Conservation (phyloP, 2,888 invertebrate species). For the Strigamia maritima region DNA sequence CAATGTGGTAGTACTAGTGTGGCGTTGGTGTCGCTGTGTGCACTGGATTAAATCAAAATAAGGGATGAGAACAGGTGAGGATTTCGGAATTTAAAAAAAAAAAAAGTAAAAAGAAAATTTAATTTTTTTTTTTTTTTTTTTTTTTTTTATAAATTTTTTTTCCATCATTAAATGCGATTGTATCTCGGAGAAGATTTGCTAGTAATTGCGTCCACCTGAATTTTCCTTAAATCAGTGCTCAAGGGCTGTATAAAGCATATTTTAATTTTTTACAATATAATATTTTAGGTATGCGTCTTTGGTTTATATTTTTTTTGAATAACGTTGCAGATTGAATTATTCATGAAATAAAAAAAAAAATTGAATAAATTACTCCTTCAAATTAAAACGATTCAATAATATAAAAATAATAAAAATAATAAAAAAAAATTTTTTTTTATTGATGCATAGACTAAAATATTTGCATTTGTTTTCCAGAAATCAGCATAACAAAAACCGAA, state of each 20-base stretch:
- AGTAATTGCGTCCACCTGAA: conserved; percentile 1
- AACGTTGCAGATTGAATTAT: neutral
- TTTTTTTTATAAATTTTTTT: neutral
- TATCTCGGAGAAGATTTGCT: neutral
- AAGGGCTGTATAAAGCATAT: neutral
- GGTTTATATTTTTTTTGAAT: neutral
- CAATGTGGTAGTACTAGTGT: neutral
- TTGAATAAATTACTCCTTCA: neutral
- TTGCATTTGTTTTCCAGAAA: neutral
- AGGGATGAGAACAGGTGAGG: conserved; percentile 14
- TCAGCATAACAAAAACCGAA: neutral
- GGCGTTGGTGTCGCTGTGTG: neutral
- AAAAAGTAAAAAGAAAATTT: neutral
- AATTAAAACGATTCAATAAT: too few species aligned
- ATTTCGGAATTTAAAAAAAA: neutral
- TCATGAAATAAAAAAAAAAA: neutral
- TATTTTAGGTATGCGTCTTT: neutral
- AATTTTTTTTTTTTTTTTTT: too few species aligned
- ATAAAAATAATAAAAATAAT: too few species aligned
- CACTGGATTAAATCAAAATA: neutral
- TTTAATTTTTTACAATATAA: neutral
- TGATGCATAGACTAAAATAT: too few species aligned
- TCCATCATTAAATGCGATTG: neutral
- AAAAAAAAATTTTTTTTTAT: too few species aligned
- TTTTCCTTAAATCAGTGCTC: conserved; percentile 2